Percentiles rank a stretch among this genome's conserved stretches.
Evolutionary conservation across 2,113 vertebrate genomes (phyloP).

Genomic region (Calonectris borealis): DNA sequence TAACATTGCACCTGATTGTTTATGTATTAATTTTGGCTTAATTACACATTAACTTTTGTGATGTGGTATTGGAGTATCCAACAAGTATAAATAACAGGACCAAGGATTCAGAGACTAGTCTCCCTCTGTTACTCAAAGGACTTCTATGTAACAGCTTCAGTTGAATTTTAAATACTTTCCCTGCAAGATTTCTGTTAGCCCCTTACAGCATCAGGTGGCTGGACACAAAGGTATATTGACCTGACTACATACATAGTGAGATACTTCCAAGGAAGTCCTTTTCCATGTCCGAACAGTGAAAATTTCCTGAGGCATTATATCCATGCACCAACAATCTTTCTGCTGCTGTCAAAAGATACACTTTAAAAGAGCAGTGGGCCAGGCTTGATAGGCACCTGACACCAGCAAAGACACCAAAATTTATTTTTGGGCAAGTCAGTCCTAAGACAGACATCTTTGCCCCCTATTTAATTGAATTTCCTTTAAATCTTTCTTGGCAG

Average conservation of each 20-base stretch:
- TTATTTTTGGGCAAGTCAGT: neutral
- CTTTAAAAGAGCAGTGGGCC: neutral
- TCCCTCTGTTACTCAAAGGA: neutral
- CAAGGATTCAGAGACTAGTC: neutral
- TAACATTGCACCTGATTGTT: neutral
- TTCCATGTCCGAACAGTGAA: neutral
- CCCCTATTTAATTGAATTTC: neutral
- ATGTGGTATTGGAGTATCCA: neutral
- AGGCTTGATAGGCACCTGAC: neutral
- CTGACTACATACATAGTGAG: neutral
- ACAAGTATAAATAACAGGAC: neutral
- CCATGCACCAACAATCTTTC: neutral
- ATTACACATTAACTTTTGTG: neutral
- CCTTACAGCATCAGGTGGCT: neutral
- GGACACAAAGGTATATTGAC: neutral
- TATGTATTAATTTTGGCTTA: neutral
- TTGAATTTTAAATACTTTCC: neutral
- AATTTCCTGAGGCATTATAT: neutral
- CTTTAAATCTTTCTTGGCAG: neutral
- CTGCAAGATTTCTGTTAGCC: neutral
- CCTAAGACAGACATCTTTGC: neutral
- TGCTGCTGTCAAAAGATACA: neutral
- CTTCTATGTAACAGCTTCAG: neutral
- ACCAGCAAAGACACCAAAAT: neutral
- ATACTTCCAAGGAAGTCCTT: neutral